Evolutionary conservation across 2,797 vertebrate genomes (phyloP).

Genomic region (Garrulus glandarius): DNA sequence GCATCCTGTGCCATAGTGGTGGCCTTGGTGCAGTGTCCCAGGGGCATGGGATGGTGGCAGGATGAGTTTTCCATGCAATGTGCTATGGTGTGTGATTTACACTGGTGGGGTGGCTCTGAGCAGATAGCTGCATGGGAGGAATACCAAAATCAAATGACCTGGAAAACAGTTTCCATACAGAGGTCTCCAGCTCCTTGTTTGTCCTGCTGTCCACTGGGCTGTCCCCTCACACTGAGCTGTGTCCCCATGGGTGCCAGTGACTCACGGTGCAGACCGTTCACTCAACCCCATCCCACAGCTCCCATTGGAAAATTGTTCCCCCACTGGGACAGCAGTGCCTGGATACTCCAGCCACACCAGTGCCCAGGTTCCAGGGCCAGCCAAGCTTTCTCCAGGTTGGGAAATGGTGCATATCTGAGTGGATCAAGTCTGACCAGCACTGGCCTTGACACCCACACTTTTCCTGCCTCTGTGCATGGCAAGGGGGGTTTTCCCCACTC

Average conservation of each 20-base stretch:
- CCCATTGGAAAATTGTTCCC: neutral
- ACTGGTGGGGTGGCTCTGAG: fast-evolving
- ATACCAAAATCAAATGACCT: neutral
- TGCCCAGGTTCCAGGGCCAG: neutral
- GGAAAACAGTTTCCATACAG: neutral
- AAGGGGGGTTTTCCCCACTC: neutral
- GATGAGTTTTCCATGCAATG: neutral
- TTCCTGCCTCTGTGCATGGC: neutral
- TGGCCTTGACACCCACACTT: fast-evolving
- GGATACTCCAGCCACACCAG: fast-evolving
- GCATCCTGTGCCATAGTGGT: neutral
- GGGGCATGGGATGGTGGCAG: fast-evolving
- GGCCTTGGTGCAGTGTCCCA: neutral
- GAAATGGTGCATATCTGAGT: fast-evolving
- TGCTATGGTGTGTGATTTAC: neutral
- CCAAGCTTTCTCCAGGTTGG: neutral
- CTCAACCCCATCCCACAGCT: neutral
- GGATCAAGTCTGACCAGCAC: neutral
- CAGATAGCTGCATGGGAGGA: neutral
- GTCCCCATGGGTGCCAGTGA: neutral
- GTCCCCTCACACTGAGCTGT: neutral
- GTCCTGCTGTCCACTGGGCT: neutral
- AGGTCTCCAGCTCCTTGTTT: neutral
- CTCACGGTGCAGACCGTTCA: fast-evolving
- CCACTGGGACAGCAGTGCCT: fast-evolving